Conservation (phyloP, 2,888 invertebrate genomes). For the Phaedon cochleariae region DNA sequence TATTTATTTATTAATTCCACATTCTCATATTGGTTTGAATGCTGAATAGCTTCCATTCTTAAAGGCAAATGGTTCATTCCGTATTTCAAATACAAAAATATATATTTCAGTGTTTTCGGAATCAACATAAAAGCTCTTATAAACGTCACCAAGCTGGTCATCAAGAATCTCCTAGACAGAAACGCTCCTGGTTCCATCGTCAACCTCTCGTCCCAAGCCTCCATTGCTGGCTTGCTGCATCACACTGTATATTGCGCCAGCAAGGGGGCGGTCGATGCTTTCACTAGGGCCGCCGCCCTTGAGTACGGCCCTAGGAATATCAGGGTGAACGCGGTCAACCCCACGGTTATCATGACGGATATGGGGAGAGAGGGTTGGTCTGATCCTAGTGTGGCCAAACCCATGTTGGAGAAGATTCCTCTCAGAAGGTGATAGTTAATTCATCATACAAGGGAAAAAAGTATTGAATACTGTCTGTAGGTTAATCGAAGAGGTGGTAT, state of each 20-base stretch:
- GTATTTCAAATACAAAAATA: too few relatives aligned
- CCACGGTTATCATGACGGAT: slow-evolving; percentile 92
- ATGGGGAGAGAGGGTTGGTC: slow-evolving; percentile 86
- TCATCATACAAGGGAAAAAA: too few relatives aligned
- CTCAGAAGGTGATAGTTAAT: slow-evolving; percentile 77
- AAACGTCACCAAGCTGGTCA: slow-evolving; percentile 85
- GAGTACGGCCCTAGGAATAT: slow-evolving; percentile 87
- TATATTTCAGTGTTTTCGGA: too few relatives aligned
- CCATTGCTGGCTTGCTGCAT: slow-evolving; percentile 75
- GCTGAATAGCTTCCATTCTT: too few relatives aligned
- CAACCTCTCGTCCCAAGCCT: slow-evolving; percentile 89
- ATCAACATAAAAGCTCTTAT: slow-evolving; percentile 87
- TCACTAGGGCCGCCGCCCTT: slow-evolving; percentile 83
- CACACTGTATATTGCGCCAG: slow-evolving; percentile 85
- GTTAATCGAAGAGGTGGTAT: too few relatives aligned
- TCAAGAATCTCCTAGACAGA: slow-evolving; percentile 74
- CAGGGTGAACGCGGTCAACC: slow-evolving; percentile 92
- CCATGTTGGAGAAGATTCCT: slow-evolving; percentile 83
- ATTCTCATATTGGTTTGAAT: too few relatives aligned
- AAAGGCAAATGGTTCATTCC: too few relatives aligned
- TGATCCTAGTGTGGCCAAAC: slow-evolving; percentile 75
- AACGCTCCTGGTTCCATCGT: slow-evolving; percentile 83
- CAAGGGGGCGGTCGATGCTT: slow-evolving; percentile 88
- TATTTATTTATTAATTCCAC: too few relatives aligned
- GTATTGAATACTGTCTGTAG: too few relatives aligned